Evolutionary conservation across 2,797 vertebrate genomes (phyloP).

Genomic region (Trichosurus vulpecula): DNA sequence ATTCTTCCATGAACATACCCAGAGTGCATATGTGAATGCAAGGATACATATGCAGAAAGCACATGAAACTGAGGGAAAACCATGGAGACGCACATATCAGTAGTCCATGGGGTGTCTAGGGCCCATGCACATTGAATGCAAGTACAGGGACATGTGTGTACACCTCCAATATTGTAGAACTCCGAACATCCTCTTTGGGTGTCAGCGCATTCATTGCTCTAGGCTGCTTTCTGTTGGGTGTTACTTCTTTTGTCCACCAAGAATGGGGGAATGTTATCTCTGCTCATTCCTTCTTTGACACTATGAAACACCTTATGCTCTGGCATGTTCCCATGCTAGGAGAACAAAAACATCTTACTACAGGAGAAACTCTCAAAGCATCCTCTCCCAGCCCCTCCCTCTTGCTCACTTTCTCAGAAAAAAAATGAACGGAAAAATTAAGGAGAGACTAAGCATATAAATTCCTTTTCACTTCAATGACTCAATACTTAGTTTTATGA

Average conservation of each 20-base stretch:
- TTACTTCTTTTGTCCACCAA: neutral
- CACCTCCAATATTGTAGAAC: neutral
- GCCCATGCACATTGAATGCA: neutral
- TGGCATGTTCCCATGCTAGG: neutral
- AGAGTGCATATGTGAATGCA: neutral
- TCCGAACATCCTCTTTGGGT: neutral
- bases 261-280: neutral
- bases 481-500: neutral
- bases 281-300: neutral
- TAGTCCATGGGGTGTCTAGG: neutral
- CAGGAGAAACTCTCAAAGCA: neutral
- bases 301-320: neutral
- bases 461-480: neutral
- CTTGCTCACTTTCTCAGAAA: neutral
- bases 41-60: neutral
- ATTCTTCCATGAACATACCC: neutral
- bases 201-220: neutral
- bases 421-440: neutral
- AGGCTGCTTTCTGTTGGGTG: neutral
- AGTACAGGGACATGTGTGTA: neutral
- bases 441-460: neutral
- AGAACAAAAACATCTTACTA: neutral
- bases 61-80: neutral
- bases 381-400: neutral
- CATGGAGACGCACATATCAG: neutral